Base-by-base conservation (phyloP, 2,797 vertebrate genomes). In the Australoheros facetus region DNA sequence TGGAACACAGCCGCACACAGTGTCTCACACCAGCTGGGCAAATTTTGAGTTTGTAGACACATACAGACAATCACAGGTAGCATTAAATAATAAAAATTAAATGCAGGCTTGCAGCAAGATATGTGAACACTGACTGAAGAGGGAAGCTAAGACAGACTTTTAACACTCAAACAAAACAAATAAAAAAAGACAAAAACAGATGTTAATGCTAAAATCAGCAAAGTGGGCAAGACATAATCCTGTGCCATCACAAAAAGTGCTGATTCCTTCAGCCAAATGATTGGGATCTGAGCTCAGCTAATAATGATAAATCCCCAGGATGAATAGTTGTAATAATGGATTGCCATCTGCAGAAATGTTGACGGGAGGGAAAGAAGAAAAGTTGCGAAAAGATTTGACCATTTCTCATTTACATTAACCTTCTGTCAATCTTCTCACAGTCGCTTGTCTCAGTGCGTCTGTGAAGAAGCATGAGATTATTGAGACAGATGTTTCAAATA, bases 291-390 rank as follows among this genome's bases (percentile, higher is more conserved):
- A 89, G 74, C 84, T 86, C 74, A 56, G 85, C 81, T 92, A 92
- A 93, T 92, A 86, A 87, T 84, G 85, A 92, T 87, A 79, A 91
- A 92, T 92, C 87, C 81, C 56, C 11, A 7, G 74, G 78, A 91
- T 82, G 87, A 86, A 84, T 64, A 59, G 73, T 34, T 64, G 84
- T 87, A 88, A 81, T 85, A 89, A 87, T 21, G 32, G 66, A 85
- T 80, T 77, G 82, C 73, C 79, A 86, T 93, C 81, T 88, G 79
- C 78, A 81, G 55, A 77, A 58, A 80, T 45, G 71, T 57, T 79
- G 82, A 85, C 75, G 70, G 75, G 39, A 73, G n/a, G 75, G 39
- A 66, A 62, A 78, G 26, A 30, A 69, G 45, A 23, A 69, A 69
- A 69, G 26, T 7, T 53, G 58, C 58, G 70, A 77, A 73, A 82